phyloP scores from a whole-genome alignment of 2,113 vertebrate species.

The Coturnix japonica region DNA sequence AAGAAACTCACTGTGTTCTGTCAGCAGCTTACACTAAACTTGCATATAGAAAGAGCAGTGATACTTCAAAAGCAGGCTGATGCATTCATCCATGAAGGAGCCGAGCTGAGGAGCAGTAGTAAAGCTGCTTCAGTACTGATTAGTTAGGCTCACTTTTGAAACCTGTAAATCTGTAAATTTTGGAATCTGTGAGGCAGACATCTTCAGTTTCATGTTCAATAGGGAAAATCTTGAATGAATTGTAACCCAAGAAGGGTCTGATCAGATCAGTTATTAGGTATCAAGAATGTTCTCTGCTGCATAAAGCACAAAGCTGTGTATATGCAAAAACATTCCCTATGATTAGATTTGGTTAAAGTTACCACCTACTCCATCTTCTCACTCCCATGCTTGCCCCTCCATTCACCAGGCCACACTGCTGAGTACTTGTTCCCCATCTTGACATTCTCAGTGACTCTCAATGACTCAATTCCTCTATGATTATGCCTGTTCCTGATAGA shows the following conservation, averaged over 20 bases:
- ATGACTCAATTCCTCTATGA: too few relatives aligned
- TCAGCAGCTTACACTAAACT: background rate
- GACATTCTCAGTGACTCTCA: background rate
- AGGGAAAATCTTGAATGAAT: background rate
- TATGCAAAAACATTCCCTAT: accelerated
- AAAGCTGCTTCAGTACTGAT: background rate
- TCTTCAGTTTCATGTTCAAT: background rate
- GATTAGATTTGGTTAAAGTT: background rate
- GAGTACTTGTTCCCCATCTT: background rate
- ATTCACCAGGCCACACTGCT: background rate
- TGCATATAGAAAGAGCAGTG: background rate
- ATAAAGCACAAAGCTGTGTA: background rate
- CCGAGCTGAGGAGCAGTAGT: background rate
- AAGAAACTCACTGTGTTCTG: accelerated
- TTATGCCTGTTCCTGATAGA: background rate
- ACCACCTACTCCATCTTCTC: background rate
- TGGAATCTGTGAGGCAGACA: background rate
- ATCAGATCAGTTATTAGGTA: background rate
- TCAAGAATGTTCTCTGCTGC: accelerated
- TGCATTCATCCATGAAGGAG: background rate
- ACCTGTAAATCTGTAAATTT: background rate
- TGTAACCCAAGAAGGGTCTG: background rate
- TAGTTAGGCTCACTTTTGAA: background rate
- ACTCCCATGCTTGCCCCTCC: background rate
- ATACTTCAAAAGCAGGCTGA: background rate